Conservation (phyloP, 2,113 vertebrate species). For the Paratilapia polleni region DNA sequence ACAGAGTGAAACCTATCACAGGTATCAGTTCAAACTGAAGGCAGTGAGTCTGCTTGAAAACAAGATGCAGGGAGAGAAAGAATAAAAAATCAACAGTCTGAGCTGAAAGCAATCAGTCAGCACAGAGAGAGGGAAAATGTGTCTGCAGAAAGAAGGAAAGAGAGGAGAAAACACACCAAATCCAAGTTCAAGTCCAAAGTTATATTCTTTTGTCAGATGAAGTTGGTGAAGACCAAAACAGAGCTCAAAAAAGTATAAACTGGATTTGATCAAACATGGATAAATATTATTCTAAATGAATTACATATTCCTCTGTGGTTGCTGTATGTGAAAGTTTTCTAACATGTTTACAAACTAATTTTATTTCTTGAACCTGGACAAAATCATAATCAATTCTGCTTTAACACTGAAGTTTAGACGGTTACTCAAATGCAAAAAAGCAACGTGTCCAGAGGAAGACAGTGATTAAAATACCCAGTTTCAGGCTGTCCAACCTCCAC, state of each 20-base stretch:
- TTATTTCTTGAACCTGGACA: background rate
- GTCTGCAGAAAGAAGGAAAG: background rate
- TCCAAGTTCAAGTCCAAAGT: too few species aligned
- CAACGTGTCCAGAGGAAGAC: background rate
- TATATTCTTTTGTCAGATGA: too few species aligned
- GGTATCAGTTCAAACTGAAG: background rate
- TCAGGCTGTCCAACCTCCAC: background rate
- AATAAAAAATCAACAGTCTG: background rate
- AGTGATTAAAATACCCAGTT: background rate
- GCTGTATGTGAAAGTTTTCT: background rate
- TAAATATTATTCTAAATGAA: background rate
- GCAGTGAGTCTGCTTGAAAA: background rate
- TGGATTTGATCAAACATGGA: background rate
- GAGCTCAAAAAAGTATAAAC: background rate
- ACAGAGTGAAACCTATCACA: background rate
- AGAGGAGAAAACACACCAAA: background rate
- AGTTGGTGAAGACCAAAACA: background rate
- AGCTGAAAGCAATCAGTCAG: slow-evolving; percentile 17
- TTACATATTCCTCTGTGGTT: background rate
- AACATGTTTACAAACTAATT: too few species aligned
- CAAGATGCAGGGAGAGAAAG: background rate
- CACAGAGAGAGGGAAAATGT: background rate
- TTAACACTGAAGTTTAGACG: too few species aligned
- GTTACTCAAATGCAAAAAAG: background rate
- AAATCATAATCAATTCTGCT: background rate